Percentiles rank a stretch among this genome's conserved stretches.
Conservation (phyloP, 2,797 vertebrate species). For the Hylomyscus alleni region DNA sequence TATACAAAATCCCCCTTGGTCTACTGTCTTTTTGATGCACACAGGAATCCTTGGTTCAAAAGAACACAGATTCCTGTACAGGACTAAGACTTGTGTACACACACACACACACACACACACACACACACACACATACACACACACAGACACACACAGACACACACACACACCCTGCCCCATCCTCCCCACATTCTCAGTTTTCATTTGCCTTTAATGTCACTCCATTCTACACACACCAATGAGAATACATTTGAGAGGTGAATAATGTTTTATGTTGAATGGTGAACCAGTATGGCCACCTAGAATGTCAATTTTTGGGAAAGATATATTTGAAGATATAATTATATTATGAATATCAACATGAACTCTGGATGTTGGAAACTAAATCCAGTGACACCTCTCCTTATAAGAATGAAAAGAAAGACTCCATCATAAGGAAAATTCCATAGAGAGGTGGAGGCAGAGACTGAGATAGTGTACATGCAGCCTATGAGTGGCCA, state of each 20-base stretch:
- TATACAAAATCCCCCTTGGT: neutral
- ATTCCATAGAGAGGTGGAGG: neutral
- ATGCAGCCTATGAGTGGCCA: neutral
- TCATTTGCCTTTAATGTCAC: neutral
- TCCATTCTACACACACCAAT: neutral
- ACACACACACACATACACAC: neutral
- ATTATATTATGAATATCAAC: neutral
- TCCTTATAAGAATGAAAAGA: neutral
- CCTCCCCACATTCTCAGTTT: neutral
- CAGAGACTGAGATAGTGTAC: accelerated
- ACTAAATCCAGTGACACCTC: neutral
- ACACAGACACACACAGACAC: neutral
- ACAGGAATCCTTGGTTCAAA: neutral
- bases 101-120: neutral
- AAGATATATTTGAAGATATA: neutral
- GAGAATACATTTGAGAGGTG: neutral
- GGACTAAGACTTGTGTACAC: too few species aligned
- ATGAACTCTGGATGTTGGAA: neutral
- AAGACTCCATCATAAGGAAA: neutral
- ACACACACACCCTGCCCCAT: neutral
- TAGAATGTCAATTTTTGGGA: neutral
- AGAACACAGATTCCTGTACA: neutral
- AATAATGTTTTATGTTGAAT: neutral
- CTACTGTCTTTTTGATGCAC: neutral
- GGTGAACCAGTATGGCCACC: neutral